Evolutionary conservation across 2,797 vertebrate species (phyloP), one percentile per base, ranked within the genome.

Genomic region (Nasua narica): DNA sequence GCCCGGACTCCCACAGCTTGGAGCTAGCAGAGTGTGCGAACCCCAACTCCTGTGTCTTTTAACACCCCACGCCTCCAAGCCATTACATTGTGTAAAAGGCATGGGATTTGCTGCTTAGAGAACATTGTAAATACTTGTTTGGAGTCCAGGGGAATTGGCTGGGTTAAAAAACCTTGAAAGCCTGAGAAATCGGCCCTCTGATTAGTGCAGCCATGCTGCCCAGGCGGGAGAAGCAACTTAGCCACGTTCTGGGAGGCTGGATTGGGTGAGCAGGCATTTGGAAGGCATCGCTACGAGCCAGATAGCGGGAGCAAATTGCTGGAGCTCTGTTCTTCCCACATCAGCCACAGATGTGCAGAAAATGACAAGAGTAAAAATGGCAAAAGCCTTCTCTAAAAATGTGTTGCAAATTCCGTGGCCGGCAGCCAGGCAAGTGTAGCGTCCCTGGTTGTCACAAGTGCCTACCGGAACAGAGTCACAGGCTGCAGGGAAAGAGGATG

Each of bases 291-390:
- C 56, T 79, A 76, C 12, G 6, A 40, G 35, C 32, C 90, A 52
- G 60, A n/a, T 1, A 94, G 23, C 8, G 72, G 95, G 46, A 97
- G 77, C 90, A 91, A 97, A 97, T 94, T 94, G n/a, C 32, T 16
- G 96, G 52, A 79, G 62, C 35, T 97, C 97, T 98, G 85, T 98
- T 94, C 37, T 91, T 91, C 60, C 52, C 56, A 5, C 67, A 76
- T 96, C 95, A 93, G 94, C 79, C 92, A 85, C 74, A 97, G 83
- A 97, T 79, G 89, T 87, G 84, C 98, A 97, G 79, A 97, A 98
- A 95, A 93, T 92, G 90, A 96, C 84, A 96, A 94, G 93, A 95
- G 91, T 12, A 70, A 79, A 97, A 97, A 91, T 78, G 50, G 86
- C 72, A 97, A 96, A 87, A 97, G 86, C 48, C 82, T 93, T 19